Evolutionary conservation across 2,797 vertebrate genomes (phyloP).

Genomic region (Discoglossus pictus): DNA sequence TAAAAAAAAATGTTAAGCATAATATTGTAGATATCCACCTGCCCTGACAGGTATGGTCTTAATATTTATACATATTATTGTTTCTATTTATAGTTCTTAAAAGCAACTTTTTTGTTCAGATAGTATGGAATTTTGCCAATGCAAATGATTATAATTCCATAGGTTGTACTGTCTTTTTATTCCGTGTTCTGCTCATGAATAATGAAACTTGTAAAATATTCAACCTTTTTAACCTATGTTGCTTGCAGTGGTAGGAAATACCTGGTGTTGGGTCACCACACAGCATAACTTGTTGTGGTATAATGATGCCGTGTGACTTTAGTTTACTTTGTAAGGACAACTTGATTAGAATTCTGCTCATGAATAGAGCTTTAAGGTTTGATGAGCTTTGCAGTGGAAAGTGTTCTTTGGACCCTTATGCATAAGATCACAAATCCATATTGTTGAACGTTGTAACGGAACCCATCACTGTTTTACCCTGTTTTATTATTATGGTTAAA

Average conservation of each 20-base stretch:
- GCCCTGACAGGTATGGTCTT: too few relatives aligned
- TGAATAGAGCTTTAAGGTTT: neutral
- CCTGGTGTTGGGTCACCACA: neutral
- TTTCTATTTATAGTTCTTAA: neutral
- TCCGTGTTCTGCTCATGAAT: too few relatives aligned
- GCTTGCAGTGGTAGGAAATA: neutral
- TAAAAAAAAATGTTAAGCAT: too few relatives aligned
- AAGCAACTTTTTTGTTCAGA: constrained; percentile 4
- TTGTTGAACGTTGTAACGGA: too few relatives aligned
- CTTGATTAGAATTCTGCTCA: constrained; percentile 5
- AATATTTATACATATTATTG: too few relatives aligned
- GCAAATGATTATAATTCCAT: neutral
- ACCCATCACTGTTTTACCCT: too few relatives aligned
- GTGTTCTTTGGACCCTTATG: too few relatives aligned
- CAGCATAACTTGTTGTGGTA: constrained; percentile 1
- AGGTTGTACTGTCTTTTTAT: neutral
- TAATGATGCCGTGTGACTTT: neutral
- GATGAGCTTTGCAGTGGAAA: neutral
- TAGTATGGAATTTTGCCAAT: neutral
- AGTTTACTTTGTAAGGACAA: neutral
- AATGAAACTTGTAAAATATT: constrained; percentile 6
- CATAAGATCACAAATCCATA: too few relatives aligned
- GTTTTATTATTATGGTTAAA: too few relatives aligned
- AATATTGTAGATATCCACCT: too few relatives aligned
- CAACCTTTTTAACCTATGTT: neutral